Evolutionary conservation across 2,113 vertebrate species (phyloP).

Genomic region (Notothenia rossii): DNA sequence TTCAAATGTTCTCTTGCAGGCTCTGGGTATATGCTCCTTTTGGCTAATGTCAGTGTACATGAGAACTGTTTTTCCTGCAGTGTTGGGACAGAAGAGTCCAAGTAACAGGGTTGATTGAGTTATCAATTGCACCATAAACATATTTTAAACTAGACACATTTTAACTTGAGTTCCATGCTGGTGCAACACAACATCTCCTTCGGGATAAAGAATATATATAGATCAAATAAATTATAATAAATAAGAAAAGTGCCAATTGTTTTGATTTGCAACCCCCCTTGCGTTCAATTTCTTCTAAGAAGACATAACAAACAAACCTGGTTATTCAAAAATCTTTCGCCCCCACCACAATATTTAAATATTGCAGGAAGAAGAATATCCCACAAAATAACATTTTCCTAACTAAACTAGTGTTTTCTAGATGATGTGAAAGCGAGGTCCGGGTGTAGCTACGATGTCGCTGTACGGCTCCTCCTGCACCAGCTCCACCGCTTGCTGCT

Average conservation of each 20-base stretch:
- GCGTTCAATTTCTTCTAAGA: background rate
- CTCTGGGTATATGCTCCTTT: slow-evolving; percentile 48
- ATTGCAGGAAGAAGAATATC: slow-evolving; percentile 24
- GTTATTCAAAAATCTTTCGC: slow-evolving; percentile 15
- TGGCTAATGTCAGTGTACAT: slow-evolving; percentile 8
- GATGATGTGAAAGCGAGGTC: slow-evolving; percentile 95
- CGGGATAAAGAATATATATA: no score
- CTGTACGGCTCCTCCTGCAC: slow-evolving; percentile 95
- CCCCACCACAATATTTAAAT: slow-evolving; percentile 8
- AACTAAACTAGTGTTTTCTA: slow-evolving; percentile 71
- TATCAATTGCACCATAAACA: background rate
- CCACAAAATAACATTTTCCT: slow-evolving; percentile 24
- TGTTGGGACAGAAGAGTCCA: background rate
- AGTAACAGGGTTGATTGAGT: slow-evolving; percentile 15
- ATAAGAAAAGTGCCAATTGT: background rate
- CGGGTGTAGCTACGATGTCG: slow-evolving; percentile 94
- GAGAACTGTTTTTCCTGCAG: slow-evolving; percentile 7
- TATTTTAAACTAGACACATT: background rate
- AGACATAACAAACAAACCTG: slow-evolving; percentile 1
- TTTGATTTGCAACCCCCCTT: background rate
- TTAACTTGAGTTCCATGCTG: background rate
- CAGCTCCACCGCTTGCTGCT: slow-evolving; percentile 96
- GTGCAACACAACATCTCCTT: background rate
- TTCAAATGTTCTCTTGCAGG: slow-evolving; percentile 27
- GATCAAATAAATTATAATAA: background rate